Evolutionary conservation across 2,888 invertebrate genomes (phyloP).

Genomic region (Agriopis leucophaearia): DNA sequence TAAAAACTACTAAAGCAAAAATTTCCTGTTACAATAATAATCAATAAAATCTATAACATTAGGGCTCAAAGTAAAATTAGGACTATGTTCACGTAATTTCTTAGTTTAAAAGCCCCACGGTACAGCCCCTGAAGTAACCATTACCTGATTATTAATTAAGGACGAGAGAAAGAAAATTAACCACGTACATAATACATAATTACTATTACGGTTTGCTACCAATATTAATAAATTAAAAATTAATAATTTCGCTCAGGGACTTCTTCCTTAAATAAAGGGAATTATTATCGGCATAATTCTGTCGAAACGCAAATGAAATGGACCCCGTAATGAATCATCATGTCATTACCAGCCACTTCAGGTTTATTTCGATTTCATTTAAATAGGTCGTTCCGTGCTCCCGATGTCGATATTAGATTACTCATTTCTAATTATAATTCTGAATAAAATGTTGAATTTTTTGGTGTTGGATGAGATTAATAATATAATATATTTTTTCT

Average conservation of each 20-base stretch:
- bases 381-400: background rate
- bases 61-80: background rate
- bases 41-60: no score
- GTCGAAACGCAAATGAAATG: conserved; percentile 15
- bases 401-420: background rate
- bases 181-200: background rate
- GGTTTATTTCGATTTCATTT: background rate
- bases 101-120: background rate
- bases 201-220: background rate
- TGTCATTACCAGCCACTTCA: conserved; percentile 13
- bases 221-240: conserved; percentile 16
- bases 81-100: background rate
- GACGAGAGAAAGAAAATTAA: background rate
- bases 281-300: conserved; percentile 14
- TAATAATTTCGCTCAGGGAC: background rate
- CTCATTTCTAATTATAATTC: conserved; percentile 7
- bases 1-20: no score
- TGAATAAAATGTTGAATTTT: background rate
- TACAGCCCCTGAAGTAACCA: background rate
- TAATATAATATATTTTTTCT: no score
- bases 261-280: conserved; percentile 3
- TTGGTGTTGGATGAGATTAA: no score
- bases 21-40: no score
- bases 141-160: conserved; percentile 4
- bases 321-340: conserved; percentile 15